Evolutionary conservation across 2,113 vertebrate species (phyloP).

Genomic region (Chaenogobius annularis): DNA sequence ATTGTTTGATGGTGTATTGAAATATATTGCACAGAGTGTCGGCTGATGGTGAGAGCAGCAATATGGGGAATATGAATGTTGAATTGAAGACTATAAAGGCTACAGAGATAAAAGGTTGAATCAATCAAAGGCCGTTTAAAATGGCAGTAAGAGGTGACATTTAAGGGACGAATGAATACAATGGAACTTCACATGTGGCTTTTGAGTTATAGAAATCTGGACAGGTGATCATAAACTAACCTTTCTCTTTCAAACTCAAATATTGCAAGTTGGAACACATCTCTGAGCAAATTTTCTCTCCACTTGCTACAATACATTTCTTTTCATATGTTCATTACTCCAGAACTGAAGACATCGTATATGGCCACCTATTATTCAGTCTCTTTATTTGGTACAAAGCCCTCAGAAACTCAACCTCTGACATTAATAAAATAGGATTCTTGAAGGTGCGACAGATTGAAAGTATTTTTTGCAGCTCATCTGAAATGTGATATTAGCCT

Average conservation of each 20-base stretch:
- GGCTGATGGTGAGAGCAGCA: not conserved
- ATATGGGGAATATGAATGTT: not conserved
- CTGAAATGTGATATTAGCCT: constrained; percentile 11
- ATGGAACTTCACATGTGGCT: not conserved
- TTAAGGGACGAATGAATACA: not conserved
- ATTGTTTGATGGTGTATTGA: not conserved
- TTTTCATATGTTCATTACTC: not conserved
- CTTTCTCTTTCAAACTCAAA: not conserved
- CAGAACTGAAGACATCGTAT: not conserved
- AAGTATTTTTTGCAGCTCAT: constrained; percentile 10
- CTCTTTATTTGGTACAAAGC: not conserved
- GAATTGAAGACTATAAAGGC: not conserved
- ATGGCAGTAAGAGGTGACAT: not conserved
- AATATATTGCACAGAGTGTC: too few species aligned
- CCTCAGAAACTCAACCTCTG: not conserved
- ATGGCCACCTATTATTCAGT: not conserved
- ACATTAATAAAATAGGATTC: constrained; percentile 29
- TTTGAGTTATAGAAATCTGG: not conserved
- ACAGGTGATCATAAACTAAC: not conserved
- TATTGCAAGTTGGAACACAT: not conserved
- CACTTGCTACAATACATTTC: not conserved
- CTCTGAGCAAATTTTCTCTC: not conserved
- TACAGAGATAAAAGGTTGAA: not conserved
- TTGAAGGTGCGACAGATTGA: constrained; percentile 16
- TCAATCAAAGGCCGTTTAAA: not conserved